phyloP scores from a whole-genome alignment of 2,888 invertebrate species.

The Meiosimyza decipiens region DNA sequence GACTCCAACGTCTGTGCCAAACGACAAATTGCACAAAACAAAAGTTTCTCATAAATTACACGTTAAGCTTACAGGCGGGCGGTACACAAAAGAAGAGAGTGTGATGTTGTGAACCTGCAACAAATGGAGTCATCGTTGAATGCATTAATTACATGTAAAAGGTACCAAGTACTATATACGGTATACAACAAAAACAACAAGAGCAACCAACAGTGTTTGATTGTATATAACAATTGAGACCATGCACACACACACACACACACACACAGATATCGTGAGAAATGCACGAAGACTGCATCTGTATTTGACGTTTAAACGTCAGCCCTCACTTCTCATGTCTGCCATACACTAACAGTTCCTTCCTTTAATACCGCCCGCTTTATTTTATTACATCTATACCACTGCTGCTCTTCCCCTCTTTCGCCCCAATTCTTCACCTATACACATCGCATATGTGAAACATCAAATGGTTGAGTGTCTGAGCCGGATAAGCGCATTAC shows the following conservation, averaged over 20 bases:
- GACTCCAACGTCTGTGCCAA: background rate
- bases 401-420: background rate
- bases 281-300: constrained; percentile 34
- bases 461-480: too few species aligned
- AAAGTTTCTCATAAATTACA: constrained; percentile 35
- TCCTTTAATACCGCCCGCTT: too few species aligned
- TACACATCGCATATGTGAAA: too few species aligned
- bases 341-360: too few species aligned
- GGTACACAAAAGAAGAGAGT: background rate
- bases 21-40: constrained; percentile 36
- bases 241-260: constrained; percentile 11
- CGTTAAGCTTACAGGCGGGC: constrained; percentile 19
- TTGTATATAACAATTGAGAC: too few species aligned
- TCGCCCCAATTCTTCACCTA: background rate
- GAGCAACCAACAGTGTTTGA: too few species aligned
- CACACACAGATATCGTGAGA: constrained; percentile 17
- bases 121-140: constrained; percentile 29
- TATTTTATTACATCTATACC: background rate
- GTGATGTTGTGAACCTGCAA: background rate
- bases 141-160: constrained; percentile 33
- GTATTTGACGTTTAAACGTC: background rate
- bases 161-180: too few species aligned
- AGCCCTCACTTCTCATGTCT: too few species aligned
- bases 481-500: too few species aligned
- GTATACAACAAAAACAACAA: too few species aligned